phyloP scores from a whole-genome alignment of 2,797 vertebrate species.

The Dryobates pubescens region DNA sequence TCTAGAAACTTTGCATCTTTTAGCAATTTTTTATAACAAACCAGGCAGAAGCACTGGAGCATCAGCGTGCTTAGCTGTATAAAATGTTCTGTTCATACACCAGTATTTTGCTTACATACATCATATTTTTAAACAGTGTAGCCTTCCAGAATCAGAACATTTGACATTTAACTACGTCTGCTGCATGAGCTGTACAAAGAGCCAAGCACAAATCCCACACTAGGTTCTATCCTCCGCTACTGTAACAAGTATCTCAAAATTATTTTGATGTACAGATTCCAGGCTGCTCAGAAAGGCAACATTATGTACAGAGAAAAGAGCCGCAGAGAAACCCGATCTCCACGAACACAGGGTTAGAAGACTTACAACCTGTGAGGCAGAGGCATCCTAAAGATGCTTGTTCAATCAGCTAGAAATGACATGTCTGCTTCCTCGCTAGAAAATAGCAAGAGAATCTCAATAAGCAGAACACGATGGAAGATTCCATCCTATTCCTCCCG shows the following conservation, averaged over 20 bases:
- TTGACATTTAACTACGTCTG: slow-evolving; percentile 49
- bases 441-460: not conserved
- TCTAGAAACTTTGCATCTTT: not conserved
- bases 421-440: not conserved
- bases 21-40: not conserved
- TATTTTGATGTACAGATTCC: not conserved
- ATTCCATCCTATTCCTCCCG: not conserved
- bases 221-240: not conserved
- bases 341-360: fast-evolving
- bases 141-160: slow-evolving; percentile 10
- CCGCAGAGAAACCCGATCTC: not conserved
- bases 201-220: fast-evolving
- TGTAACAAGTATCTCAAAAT: not conserved
- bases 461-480: not conserved
- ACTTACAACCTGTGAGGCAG: not conserved
- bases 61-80: not conserved
- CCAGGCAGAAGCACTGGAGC: not conserved
- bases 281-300: not conserved
- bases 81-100: slow-evolving; percentile 2
- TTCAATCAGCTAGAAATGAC: not conserved
- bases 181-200: not conserved
- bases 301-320: not conserved
- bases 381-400: not conserved
- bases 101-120: slow-evolving; percentile 47
- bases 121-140: slow-evolving; percentile 1